These are phyloP conservation scores for Akabosia matsudoensis DNA, from an alignment of 1,140 invertebrate species.

Conservation along the genomic window DNA sequence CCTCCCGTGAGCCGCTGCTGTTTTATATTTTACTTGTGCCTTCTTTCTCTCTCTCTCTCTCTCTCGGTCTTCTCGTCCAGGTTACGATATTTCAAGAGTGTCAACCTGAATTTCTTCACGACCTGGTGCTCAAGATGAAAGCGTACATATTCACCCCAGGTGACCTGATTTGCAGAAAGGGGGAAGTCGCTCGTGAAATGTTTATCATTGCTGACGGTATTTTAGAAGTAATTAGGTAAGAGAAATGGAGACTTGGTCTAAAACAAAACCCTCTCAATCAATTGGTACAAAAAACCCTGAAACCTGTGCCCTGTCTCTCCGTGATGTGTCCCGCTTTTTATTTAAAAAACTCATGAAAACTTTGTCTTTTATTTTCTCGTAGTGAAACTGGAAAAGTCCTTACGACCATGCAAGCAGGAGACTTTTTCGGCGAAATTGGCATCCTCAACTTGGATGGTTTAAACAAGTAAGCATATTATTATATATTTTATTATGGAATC, in stretches of 20 bases:
- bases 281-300: too few species aligned
- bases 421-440: slow-evolving; percentile 97
- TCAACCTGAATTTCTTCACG: slow-evolving; percentile 93
- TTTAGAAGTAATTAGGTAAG: slow-evolving; percentile 79
- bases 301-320: too few species aligned
- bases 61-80: too few species aligned
- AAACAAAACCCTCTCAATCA: background rate
- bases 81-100: slow-evolving; percentile 89
- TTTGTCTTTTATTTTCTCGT: slow-evolving; percentile 38
- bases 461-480: slow-evolving; percentile 72
- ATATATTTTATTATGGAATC: background rate
- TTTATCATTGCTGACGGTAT: slow-evolving; percentile 97
- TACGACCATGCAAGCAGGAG: slow-evolving; percentile 93
- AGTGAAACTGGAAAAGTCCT: slow-evolving; percentile 88
- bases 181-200: slow-evolving; percentile 93
- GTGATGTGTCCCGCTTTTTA: too few species aligned
- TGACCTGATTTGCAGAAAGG: slow-evolving; percentile 91
- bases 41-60: too few species aligned
- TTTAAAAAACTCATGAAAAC: too few species aligned
- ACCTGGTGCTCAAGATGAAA: slow-evolving; percentile 95
- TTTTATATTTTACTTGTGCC: too few species aligned
- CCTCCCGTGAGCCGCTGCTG: too few species aligned
- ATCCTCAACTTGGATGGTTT: slow-evolving; percentile 92
- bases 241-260: background rate
- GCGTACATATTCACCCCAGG: slow-evolving; percentile 96